Conservation (phyloP, 2,888 invertebrate species). For the Sphinx pinastri region DNA sequence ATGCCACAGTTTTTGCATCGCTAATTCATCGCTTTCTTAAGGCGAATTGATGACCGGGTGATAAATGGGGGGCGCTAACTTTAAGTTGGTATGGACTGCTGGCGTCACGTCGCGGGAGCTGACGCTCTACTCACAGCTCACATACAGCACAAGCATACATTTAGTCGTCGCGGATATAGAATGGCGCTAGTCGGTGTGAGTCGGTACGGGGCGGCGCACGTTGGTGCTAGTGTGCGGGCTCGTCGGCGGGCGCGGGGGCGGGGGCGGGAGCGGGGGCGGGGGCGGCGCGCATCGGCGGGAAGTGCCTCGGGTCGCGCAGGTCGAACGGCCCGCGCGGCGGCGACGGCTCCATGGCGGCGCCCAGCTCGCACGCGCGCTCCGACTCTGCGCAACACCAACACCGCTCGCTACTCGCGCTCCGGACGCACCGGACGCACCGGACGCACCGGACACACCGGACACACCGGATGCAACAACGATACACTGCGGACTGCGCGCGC, state of each 20-base stretch:
- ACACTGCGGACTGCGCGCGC: not conserved
- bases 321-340: conserved; percentile 88
- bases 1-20: too few relatives aligned
- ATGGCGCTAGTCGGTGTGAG: too few relatives aligned
- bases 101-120: not conserved
- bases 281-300: conserved; percentile 87
- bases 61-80: too few relatives aligned
- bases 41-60: too few relatives aligned
- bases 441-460: conserved; percentile 3
- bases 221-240: conserved; percentile 20
- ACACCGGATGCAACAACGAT: not conserved
- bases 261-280: conserved; percentile 34
- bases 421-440: not conserved
- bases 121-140: too few relatives aligned
- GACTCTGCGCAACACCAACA: conserved; percentile 81
- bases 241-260: conserved; percentile 24
- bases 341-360: conserved; percentile 86
- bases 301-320: conserved; percentile 92
- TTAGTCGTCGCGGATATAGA: too few relatives aligned
- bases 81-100: too few relatives aligned
- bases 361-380: conserved; percentile 89
- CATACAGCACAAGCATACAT: not conserved
- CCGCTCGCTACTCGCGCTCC: conserved; percentile 7
- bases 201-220: not conserved
- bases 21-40: too few relatives aligned